phyloP scores from a whole-genome alignment of 2,888 invertebrate species.

The Rhimphoctona megacephalus region DNA sequence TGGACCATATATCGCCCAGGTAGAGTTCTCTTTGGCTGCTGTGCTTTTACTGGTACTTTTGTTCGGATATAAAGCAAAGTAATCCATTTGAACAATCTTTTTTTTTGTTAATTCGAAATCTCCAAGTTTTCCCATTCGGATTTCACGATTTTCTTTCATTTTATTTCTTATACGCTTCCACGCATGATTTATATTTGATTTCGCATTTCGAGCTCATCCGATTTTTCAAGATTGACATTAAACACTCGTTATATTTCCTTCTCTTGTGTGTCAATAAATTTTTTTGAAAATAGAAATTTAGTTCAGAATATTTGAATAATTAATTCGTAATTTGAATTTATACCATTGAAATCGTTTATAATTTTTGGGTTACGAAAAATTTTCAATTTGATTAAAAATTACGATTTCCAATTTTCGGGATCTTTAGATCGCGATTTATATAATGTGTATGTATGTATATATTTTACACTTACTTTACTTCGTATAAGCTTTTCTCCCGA shows the following conservation, averaged over 20 bases:
- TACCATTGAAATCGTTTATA: not conserved
- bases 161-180: not conserved
- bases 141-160: not conserved
- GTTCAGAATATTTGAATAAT: not conserved
- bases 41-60: constrained; percentile 44
- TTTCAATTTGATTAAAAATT: not conserved
- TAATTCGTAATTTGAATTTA: not conserved
- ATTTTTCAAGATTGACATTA: not conserved
- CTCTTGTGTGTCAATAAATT: too few relatives aligned
- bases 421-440: not conserved
- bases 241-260: too few relatives aligned
- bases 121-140: not conserved
- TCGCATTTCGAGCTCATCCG: not conserved
- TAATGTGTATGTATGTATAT: not conserved
- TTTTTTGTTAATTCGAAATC: not conserved
- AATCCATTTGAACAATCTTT: not conserved
- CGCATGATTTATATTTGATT: not conserved
- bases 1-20: constrained; percentile 22
- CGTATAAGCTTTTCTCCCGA: constrained; percentile 35
- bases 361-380: not conserved
- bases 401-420: not conserved
- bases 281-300: not conserved
- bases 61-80: not conserved
- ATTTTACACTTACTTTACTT: constrained; percentile 18
- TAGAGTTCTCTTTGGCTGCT: constrained; percentile 31